phyloP scores from a whole-genome alignment of 2,113 vertebrate species.

The Lathamus discolor region DNA sequence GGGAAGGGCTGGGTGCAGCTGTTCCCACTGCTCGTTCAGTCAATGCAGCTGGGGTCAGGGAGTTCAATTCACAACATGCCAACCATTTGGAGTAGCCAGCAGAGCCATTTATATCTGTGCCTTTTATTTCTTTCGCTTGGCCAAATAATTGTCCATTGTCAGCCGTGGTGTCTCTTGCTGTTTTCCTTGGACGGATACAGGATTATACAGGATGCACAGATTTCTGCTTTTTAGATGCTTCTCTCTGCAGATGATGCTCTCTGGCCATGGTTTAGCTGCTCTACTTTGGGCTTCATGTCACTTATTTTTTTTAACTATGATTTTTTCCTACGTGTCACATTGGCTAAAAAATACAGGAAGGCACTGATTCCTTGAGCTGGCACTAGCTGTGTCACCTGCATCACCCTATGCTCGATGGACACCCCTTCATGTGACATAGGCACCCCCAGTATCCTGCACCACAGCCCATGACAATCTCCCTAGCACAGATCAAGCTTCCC shows the following conservation, averaged over 20 bases:
- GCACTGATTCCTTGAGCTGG: background rate
- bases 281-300: background rate
- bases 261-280: background rate
- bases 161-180: background rate
- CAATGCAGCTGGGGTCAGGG: constrained; percentile 43
- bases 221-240: background rate
- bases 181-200: background rate
- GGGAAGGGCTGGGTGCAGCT: background rate
- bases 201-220: background rate
- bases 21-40: background rate
- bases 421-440: background rate
- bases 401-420: background rate
- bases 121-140: background rate
- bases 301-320: background rate
- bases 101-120: constrained; percentile 24
- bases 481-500: background rate
- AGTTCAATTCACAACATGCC: constrained; percentile 52
- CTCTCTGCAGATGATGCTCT: background rate
- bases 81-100: constrained; percentile 46
- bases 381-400: background rate
- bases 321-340: background rate
- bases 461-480: background rate
- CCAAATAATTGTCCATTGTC: background rate
- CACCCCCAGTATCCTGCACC: accelerated
- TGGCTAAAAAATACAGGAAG: background rate